Evolutionary conservation across 2,113 vertebrate genomes (phyloP).

Genomic region (Archilochus colubris): DNA sequence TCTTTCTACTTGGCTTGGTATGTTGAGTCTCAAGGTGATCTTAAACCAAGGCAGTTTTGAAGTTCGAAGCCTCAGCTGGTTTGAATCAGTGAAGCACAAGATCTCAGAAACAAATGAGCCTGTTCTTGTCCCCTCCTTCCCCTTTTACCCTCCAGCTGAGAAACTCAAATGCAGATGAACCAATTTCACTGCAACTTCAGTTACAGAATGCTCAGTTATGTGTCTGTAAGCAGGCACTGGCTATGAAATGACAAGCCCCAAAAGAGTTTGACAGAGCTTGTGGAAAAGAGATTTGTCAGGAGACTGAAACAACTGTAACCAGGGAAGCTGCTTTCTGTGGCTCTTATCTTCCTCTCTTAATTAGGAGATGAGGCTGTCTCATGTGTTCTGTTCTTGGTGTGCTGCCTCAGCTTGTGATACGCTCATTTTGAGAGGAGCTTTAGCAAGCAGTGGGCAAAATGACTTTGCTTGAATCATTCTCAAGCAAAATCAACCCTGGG

Average conservation of each 20-base stretch:
- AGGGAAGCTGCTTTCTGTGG: background rate
- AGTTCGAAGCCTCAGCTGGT: conserved; percentile 32
- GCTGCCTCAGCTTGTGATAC: background rate
- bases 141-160: background rate
- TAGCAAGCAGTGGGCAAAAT: background rate
- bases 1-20: background rate
- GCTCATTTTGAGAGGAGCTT: background rate
- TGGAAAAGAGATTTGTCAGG: background rate
- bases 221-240: background rate
- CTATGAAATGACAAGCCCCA: background rate
- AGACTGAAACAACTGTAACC: background rate
- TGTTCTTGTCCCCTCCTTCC: background rate
- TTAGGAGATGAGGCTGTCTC: background rate
- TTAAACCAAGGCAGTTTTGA: conserved; percentile 2
- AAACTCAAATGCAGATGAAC: background rate
- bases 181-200: background rate
- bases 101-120: background rate
- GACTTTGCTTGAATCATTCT: background rate
- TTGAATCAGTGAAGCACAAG: background rate
- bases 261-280: background rate
- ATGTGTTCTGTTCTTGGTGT: background rate
- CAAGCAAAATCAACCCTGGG: background rate
- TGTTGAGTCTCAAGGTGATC: conserved; percentile 30
- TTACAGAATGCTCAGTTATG: background rate
- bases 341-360: background rate